Base-by-base conservation (phyloP, 2,888 invertebrate genomes). In the Eupithecia subumbrata region DNA sequence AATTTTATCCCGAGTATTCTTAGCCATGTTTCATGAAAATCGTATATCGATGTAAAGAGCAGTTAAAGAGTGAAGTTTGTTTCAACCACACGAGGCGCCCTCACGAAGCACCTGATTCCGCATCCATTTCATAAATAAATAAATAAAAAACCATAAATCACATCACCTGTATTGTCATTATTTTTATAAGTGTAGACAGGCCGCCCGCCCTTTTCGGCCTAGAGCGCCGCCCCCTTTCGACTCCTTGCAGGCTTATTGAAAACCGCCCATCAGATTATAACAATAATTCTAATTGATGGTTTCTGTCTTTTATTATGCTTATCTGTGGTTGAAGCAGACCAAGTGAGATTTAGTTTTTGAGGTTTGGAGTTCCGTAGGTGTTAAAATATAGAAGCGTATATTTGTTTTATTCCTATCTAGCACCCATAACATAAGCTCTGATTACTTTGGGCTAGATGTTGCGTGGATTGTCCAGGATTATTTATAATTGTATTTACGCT, bases 201-300 rank as follows among this genome's bases (percentile, higher is more conserved):
- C 40, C 25, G 63, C 63, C 77, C 78, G 71, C 75, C 79, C 74
- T 71, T 75, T 77, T 74, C 79, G 48, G 74, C 77, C 76, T 71
- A 64, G 52, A 74, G 25, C n/a, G 4, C 76, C 81, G 79, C 81
- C 79, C 75, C 71, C 56, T 79, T 77, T 79, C 79, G 63, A 72
- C 81, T 78, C 73, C 78, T 78, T 71, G 72, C 52, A 73, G 74
- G 72, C 67, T 72, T 72, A 75, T 77, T 77, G 77, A 77, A 77
- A 75, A 63, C 71, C 77, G 70, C 77, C 77, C 75, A 72, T 71
- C 30, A 40, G 66, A 74, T 74, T 72, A 74, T 74, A 74, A 66
- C 45, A 68, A 64, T 71, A 75, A 37, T 45, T 73, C 60, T 74
- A 79, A 79, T 81, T 82, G 82, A 84, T 84, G 79, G 80, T 80